Percentiles rank a stretch among this genome's conserved stretches.
phyloP scores from a whole-genome alignment of 2,888 invertebrate genomes.

The Tortrix viridana region DNA sequence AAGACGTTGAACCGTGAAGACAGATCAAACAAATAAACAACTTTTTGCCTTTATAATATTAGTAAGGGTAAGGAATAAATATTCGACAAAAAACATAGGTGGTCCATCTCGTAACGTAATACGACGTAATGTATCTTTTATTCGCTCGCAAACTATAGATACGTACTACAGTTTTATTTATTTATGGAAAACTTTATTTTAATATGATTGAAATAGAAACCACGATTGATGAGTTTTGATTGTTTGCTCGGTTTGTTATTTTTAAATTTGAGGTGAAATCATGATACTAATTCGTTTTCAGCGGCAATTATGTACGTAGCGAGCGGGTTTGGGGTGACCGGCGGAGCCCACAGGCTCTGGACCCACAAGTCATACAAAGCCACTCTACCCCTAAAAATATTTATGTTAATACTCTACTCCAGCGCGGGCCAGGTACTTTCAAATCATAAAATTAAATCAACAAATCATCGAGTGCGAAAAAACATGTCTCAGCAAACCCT shows the following conservation, averaged over 20 bases:
- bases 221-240: conserved; percentile 23
- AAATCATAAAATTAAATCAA: not conserved
- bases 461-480: not conserved
- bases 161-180: too few species aligned
- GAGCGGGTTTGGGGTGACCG: conserved; percentile 88
- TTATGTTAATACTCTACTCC: conserved; percentile 85
- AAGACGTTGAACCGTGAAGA: too few species aligned
- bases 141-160: too few species aligned
- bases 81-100: too few species aligned
- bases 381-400: conserved; percentile 83
- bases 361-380: conserved; percentile 89
- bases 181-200: too few species aligned
- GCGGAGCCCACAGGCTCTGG: conserved; percentile 89
- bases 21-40: too few species aligned
- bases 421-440: conserved; percentile 86
- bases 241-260: conserved; percentile 23
- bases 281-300: conserved; percentile 56
- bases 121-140: too few species aligned
- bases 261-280: conserved; percentile 10
- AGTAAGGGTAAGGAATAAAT: too few species aligned
- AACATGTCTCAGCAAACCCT: not conserved
- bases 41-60: too few species aligned
- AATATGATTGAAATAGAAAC: too few species aligned
- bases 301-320: conserved; percentile 84
- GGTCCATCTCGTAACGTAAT: too few species aligned